Base-by-base conservation (phyloP, 2,888 invertebrate species). In the Diloba caeruleocephala region DNA sequence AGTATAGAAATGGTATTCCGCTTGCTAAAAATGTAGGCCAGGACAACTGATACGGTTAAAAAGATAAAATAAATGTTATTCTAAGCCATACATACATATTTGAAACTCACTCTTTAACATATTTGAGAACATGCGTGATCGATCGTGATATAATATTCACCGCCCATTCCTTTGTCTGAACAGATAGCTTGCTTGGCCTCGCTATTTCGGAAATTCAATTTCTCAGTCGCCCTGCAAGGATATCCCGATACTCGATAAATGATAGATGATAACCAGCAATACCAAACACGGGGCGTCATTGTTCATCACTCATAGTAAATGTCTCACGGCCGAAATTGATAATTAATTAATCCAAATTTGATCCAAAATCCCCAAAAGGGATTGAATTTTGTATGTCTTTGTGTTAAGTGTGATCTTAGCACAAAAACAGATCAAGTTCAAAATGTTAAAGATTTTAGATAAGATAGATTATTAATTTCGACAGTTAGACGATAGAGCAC, bases 261-360 rank as follows among this genome's bases (percentile, higher is more conserved):
- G 45, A 54, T 60, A 55, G 34, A 44, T 53, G 50, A 52, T 62
- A 56, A 48, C 39, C 14, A 21, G 13, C 29, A 44, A 54, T 13
- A 46, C 45, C 56, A 52, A 61, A 46, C 31, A 42, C 41, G 21
- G 50, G 52, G 28, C 41, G 32, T 49, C 60, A 77, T 77, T 77
- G 78, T 80, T 56, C 56, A 34, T 41, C 39, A 26, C 51, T 65
- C 49, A 54, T 53, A 56, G 60, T 63, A 59, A 68, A 72, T 55
- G 54, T 41, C 17, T 56, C 65, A 43, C 55, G 33, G 56, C 67
- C 61, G 68, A 60, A 66, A 39, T 41, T 21, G 3, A n/a, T n/a
- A n/a, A n/a, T n/a, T n/a, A n/a, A n/a, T n/a, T n/a, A n/a, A n/a
- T n/a, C n/a, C n/a, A n/a, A n/a, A n/a, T n/a, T n/a, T n/a, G n/a